Evolutionary conservation across 2,888 invertebrate species (phyloP).

Genomic region (Trichogramma evanescens): DNA sequence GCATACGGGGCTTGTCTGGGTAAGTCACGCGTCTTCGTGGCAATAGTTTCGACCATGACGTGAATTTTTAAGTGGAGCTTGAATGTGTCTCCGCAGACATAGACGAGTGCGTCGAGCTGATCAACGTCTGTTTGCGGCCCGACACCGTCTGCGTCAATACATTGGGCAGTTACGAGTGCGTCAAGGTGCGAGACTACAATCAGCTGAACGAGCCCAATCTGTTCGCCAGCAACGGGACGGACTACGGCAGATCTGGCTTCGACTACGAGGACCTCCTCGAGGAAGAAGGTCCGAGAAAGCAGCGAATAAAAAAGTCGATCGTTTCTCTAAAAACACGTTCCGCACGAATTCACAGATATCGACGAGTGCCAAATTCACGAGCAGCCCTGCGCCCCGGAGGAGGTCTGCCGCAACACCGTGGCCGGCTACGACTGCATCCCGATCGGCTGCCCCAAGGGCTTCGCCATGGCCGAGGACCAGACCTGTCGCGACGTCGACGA

Average conservation of each 20-base stretch:
- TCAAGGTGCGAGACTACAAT: conserved; percentile 2
- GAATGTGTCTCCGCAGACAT: conserved; percentile 45
- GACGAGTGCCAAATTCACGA: conserved; percentile 27
- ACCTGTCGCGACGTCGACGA: conserved; percentile 62
- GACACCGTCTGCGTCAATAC: conserved; percentile 64
- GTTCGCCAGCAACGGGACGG: not conserved
- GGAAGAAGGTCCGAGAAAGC: conserved; percentile 3
- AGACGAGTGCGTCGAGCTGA: conserved; percentile 50
- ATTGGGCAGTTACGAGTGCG: conserved; percentile 60
- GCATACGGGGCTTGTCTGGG: conserved; percentile 37
- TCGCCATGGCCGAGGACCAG: conserved; percentile 11
- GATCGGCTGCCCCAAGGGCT: conserved; percentile 29
- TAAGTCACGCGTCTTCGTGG: conserved; percentile 24
- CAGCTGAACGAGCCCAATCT: not conserved
- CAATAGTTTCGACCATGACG: not conserved
- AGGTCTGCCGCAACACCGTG: conserved; percentile 30
- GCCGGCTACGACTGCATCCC: conserved; percentile 33
- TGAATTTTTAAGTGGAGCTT: not conserved
- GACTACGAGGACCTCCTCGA: conserved; percentile 8
- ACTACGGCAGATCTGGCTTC: not conserved
- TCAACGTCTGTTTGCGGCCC: conserved; percentile 48
- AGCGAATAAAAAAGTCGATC: not conserved
- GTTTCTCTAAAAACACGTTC: not conserved
- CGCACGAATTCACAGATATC: conserved; percentile 24
- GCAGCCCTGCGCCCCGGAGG: conserved; percentile 37